Conservation (phyloP, 2,797 vertebrate species). For the Miichthys miiuy region DNA sequence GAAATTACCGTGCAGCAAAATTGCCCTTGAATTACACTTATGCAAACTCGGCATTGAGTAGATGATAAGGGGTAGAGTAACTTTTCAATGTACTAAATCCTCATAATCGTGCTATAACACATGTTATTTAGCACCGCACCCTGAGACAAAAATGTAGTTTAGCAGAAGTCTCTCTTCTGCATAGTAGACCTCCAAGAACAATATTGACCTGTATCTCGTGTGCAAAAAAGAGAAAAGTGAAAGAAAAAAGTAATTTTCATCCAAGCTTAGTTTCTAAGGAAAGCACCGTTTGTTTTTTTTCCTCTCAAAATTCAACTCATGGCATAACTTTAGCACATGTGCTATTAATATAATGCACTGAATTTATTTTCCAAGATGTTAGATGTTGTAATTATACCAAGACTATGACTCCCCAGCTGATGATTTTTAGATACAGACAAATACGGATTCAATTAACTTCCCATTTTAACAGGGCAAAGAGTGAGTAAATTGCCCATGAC, state of each 20-base stretch:
- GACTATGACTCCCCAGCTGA: constrained; percentile 2
- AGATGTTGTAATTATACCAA: constrained; percentile 28
- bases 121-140: constrained; percentile 26
- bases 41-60: not conserved
- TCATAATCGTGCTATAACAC: constrained; percentile 33
- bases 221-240: constrained; percentile 29
- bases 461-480: constrained; percentile 10
- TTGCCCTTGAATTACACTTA: constrained; percentile 39
- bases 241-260: constrained; percentile 9
- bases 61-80: constrained; percentile 24
- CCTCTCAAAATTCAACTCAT: not conserved
- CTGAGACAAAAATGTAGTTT: constrained; percentile 13
- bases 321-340: constrained; percentile 35
- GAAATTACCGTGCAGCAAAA: constrained; percentile 41
- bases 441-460: constrained; percentile 28
- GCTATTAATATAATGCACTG: constrained; percentile 33
- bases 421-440: constrained; percentile 20
- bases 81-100: constrained; percentile 31
- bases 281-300: not conserved
- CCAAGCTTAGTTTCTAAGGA: not conserved
- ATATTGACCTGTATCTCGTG: not conserved
- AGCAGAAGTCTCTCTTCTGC: not conserved
- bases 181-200: constrained; percentile 7
- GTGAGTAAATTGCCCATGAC: constrained; percentile 11
- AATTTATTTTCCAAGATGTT: constrained; percentile 34